Conservation (phyloP, 2,113 vertebrate species). For the Carlito syrichta region DNA sequence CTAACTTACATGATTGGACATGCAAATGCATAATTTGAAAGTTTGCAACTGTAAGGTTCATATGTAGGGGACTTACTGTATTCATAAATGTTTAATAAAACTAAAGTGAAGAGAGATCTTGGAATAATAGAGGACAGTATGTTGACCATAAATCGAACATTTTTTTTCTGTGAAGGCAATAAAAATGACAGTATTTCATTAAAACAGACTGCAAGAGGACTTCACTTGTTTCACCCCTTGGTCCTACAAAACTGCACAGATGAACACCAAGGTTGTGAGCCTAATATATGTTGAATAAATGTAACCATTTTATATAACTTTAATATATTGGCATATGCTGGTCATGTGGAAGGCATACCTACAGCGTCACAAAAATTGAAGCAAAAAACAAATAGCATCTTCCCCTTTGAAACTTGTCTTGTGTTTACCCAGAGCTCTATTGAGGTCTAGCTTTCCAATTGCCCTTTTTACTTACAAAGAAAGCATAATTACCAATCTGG, state of each 20-base stretch:
- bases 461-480: constrained; percentile 9
- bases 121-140: neutral
- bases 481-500: constrained; percentile 88
- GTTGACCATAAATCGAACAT: neutral
- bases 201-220: neutral
- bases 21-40: too few relatives aligned
- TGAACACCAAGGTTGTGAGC: constrained; percentile 88
- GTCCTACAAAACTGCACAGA: constrained; percentile 88
- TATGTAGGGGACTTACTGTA: too few relatives aligned
- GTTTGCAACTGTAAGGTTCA: too few relatives aligned
- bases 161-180: neutral
- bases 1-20: too few relatives aligned
- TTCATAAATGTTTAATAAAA: constrained; percentile 23
- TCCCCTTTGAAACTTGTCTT: neutral
- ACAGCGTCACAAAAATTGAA: neutral
- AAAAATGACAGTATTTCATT: neutral
- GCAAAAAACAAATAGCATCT: neutral
- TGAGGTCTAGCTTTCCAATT: neutral
- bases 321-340: neutral
- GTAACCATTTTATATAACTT: neutral
- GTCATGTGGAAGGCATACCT: neutral
- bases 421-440: neutral
- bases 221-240: constrained; percentile 89
- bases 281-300: constrained; percentile 71
- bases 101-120: neutral